Conservation (phyloP, 2,113 vertebrate genomes). For the Mustela nigripes region DNA sequence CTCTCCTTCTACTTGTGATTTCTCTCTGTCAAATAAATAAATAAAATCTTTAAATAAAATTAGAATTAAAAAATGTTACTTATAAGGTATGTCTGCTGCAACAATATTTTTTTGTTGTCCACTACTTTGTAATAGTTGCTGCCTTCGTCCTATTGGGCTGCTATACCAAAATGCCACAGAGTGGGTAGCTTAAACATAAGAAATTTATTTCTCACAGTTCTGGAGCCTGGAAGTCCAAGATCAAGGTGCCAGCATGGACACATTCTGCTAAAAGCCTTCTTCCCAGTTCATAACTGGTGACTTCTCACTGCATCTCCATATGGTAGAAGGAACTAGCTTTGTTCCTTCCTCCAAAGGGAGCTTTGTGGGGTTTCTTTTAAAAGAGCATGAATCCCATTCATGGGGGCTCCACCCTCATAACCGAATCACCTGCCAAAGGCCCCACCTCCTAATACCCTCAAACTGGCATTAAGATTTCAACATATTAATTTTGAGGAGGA, state of each 20-base stretch:
- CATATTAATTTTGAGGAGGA: background rate
- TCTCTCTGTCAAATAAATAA: too few relatives aligned
- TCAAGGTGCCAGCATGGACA: background rate
- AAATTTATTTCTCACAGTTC: background rate
- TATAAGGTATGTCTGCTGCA: slow-evolving; percentile 5
- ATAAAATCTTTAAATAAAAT: background rate
- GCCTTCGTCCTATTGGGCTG: background rate
- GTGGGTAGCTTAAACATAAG: background rate
- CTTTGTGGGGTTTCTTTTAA: background rate
- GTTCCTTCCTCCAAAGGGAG: background rate
- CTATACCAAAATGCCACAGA: background rate
- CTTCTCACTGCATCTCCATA: background rate
- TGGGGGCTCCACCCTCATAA: background rate
- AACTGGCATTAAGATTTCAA: background rate
- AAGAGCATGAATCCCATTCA: background rate
- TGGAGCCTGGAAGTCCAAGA: background rate
- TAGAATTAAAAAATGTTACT: background rate
- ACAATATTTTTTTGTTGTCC: background rate
- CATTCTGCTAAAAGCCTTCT: background rate
- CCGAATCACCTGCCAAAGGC: background rate
- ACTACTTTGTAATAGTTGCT: background rate
- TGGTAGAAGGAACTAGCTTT: background rate
- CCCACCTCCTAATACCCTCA: background rate
- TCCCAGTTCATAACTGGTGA: background rate
- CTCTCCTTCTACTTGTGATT: too few relatives aligned